Percentiles rank a stretch among this genome's conserved stretches.
These are phyloP conservation scores for Amphipoea oculea DNA, from an alignment of 2,888 invertebrate genomes.

Conservation along the genomic window DNA sequence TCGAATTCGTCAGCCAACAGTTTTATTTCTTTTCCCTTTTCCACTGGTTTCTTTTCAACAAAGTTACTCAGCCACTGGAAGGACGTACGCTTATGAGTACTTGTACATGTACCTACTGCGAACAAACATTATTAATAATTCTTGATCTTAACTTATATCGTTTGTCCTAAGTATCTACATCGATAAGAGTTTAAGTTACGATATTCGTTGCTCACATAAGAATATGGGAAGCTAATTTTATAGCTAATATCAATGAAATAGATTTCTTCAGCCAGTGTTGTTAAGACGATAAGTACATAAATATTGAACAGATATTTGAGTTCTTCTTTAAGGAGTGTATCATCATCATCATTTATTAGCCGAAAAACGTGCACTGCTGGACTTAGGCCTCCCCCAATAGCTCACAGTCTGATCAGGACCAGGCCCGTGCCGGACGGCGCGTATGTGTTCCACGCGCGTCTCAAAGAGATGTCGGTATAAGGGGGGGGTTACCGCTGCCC, in stretches of 20 bases:
- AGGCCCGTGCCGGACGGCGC: too few species aligned
- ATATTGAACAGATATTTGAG: not conserved
- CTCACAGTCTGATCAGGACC: too few species aligned
- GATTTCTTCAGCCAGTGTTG: not conserved
- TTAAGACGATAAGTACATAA: not conserved
- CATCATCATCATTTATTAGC: too few species aligned
- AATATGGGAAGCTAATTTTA: conserved; percentile 3
- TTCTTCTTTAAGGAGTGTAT: not conserved
- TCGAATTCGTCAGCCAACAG: conserved; percentile 85
- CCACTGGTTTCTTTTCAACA: conserved; percentile 76
- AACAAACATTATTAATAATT: conserved; percentile 18
- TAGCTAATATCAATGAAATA: conserved; percentile 11
- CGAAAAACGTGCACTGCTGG: too few species aligned
- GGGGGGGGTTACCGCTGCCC: too few species aligned
- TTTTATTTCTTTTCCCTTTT: conserved; percentile 81
- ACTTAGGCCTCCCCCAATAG: too few species aligned
- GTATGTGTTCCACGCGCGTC: too few species aligned
- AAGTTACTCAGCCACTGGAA: conserved; percentile 74
- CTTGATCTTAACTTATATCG: conserved; percentile 14
- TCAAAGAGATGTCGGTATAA: too few species aligned
- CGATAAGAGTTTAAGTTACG: conserved; percentile 5
- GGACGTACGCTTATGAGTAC: conserved; percentile 57
- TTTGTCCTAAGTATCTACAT: not conserved
- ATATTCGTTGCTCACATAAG: not conserved
- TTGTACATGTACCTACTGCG: conserved; percentile 15